Percentiles rank a stretch among this genome's conserved stretches.
These are phyloP conservation scores for Orthosia gothica DNA, from an alignment of 2,888 invertebrate species.

Conservation along the genomic window DNA sequence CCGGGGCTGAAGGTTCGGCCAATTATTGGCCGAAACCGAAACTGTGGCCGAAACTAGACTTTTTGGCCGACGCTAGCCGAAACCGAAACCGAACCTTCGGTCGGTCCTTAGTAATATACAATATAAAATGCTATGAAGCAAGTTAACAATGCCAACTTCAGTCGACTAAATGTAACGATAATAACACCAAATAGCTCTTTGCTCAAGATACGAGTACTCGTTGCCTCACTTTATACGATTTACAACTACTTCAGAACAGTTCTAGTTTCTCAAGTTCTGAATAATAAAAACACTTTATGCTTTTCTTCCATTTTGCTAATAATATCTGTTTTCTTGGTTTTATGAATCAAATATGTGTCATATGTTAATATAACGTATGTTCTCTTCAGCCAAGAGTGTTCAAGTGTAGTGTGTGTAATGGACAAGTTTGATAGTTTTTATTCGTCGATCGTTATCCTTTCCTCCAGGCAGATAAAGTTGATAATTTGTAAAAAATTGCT, in stretches of 20 bases:
- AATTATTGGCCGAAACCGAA: too few species aligned
- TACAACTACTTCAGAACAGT: not conserved
- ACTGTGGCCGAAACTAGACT: too few species aligned
- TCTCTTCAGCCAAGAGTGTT: too few species aligned
- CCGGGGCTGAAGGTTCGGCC: too few species aligned
- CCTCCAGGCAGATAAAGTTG: too few species aligned
- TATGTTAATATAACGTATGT: not conserved
- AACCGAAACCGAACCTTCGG: too few species aligned
- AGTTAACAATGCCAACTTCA: not conserved
- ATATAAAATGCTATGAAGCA: not conserved
- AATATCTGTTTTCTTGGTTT: not conserved
- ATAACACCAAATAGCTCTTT: not conserved
- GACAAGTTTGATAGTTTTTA: too few species aligned
- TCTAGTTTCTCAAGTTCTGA: constrained; percentile 6
- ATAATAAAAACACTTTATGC: constrained; percentile 9
- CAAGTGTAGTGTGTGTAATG: too few species aligned
- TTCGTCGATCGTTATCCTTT: too few species aligned
- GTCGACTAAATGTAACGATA: not conserved
- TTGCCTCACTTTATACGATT: constrained; percentile 1
- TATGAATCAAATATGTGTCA: not conserved
- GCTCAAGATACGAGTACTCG: not conserved
- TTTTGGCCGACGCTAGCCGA: too few species aligned
- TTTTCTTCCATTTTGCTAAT: constrained; percentile 9
- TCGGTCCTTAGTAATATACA: too few species aligned
- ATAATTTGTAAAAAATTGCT: too few species aligned